Base-by-base conservation (phyloP, 2,888 invertebrate genomes). In the Diaphora mendica region DNA sequence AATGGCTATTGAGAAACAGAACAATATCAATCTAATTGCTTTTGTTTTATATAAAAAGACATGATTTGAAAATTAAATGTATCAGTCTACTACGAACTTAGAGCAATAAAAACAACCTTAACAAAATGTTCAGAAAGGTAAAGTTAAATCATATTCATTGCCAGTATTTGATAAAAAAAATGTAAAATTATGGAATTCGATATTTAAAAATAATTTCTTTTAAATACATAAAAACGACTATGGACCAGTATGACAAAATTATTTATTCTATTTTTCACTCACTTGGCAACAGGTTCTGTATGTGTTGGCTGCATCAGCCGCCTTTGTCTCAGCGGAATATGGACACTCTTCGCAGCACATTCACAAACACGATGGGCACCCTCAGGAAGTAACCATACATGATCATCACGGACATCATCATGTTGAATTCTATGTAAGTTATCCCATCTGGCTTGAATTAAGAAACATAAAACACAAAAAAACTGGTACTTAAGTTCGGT, bases 311-410 rank as follows among this genome's bases (percentile, higher is more conserved):
- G 55, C 75, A 8, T 17, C 74, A 68, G 70, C 90, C 1, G 80
- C 85, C 11, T 85, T 86, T 15, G 86, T 81, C 0, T 82, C 85
- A 3, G 90, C 88, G 87, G 81, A 89, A 87, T 78, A 91, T 88
- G 90, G 89, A 1, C 90, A 87, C 81, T 93, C 93, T 0, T 91
- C 92, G 11, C 92, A 93, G 81, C 89, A 91, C 79, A 89, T 94
- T 67, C 77, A 81, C 44, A 81, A 77, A 48, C 77, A 85, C 23
- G 85, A 83, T 7, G 79, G 79, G n/a, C 82, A 85, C 23, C 71
- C 77, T 3, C 78, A 84, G 15, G 65, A 74, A 26, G 73, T 78
- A 3, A 30, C 76, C 0, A 48, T 83, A 20, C 70, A 81, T 42
- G 76, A 74, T 39, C 64, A 74, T 15, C 68, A 74, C 13, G 33